A percentile compares a stretch with the other conserved stretches of the same genome.
Conservation (phyloP, 2,113 vertebrate genomes). For the Tautogolabrus adspersus region DNA sequence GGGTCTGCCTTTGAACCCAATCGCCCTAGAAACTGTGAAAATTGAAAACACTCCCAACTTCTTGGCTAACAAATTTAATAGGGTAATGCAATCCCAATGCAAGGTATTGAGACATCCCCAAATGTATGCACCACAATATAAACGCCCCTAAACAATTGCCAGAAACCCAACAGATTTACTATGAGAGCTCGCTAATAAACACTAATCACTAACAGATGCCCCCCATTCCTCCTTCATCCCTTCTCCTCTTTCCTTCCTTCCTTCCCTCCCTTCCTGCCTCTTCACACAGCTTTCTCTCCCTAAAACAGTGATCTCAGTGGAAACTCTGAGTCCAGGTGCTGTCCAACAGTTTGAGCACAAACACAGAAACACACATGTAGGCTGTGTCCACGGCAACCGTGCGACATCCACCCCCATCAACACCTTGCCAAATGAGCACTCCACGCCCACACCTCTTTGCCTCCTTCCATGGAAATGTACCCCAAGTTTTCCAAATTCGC, state of each 20-base stretch:
- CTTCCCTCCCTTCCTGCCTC: neutral
- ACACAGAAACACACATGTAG: constrained; percentile 16
- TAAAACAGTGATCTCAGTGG: constrained; percentile 83
- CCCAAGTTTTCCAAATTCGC: constrained; percentile 38
- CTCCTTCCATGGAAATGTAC: constrained; percentile 5
- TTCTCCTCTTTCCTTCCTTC: neutral
- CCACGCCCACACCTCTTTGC: constrained; percentile 5
- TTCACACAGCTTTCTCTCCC: constrained; percentile 47
- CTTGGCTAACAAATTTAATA: constrained; percentile 15
- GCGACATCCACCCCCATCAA: constrained; percentile 50
- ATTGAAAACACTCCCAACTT: constrained; percentile 5
- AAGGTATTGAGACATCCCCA: constrained; percentile 40
- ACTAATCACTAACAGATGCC: constrained; percentile 82
- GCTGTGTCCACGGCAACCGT: constrained; percentile 36
- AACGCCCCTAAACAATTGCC: constrained; percentile 57
- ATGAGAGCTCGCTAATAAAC: constrained; percentile 76
- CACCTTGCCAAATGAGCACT: constrained; percentile 53
- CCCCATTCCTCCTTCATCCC: neutral
- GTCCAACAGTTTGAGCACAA: constrained; percentile 24
- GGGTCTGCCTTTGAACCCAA: neutral
- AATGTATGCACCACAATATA: constrained; percentile 35
- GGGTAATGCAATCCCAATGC: constrained; percentile 26
- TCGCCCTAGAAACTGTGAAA: neutral
- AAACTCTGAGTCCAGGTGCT: constrained; percentile 72
- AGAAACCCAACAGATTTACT: constrained; percentile 74